A percentile compares a stretch with the other conserved stretches of the same genome.
phyloP scores from a whole-genome alignment of 2,113 vertebrate genomes.

The Raphicerus campestris region DNA sequence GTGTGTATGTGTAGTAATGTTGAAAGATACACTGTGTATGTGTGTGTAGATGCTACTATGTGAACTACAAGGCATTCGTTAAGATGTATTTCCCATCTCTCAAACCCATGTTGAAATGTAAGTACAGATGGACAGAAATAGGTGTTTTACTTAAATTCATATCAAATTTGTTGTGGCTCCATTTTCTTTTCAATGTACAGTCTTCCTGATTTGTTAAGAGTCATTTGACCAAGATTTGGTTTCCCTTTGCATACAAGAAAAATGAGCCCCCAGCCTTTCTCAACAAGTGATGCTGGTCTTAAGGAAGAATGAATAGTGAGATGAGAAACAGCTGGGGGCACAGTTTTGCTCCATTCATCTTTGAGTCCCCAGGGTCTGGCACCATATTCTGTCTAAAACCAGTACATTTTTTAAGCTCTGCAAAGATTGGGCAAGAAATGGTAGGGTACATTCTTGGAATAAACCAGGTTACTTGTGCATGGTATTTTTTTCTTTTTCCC shows the following conservation, averaged over 20 bases:
- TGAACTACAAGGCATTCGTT: constrained; percentile 41
- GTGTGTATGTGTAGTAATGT: constrained; percentile 61
- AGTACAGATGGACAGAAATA: constrained; percentile 53
- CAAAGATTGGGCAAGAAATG: neutral
- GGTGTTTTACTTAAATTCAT: constrained; percentile 56
- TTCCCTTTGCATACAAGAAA: neutral
- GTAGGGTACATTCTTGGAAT: neutral
- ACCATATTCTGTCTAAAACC: neutral
- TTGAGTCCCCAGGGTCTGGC: neutral
- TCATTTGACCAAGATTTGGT: neutral
- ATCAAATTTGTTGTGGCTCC: constrained; percentile 8
- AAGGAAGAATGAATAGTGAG: neutral
- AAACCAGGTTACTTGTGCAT: neutral
- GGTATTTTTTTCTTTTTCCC: neutral
- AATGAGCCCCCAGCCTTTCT: neutral
- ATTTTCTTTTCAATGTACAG: constrained; percentile 24
- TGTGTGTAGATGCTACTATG: constrained; percentile 53
- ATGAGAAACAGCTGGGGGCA: neutral
- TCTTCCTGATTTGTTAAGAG: constrained; percentile 23
- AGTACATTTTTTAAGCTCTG: neutral
- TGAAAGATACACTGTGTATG: constrained; percentile 63
- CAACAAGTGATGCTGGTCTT: neutral
- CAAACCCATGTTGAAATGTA: constrained; percentile 60
- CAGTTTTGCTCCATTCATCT: neutral
- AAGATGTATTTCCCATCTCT: constrained; percentile 56